Percentiles rank a stretch among this genome's conserved stretches.
Evolutionary conservation across 2,797 vertebrate species (phyloP).

Genomic region (Carduelis carduelis): DNA sequence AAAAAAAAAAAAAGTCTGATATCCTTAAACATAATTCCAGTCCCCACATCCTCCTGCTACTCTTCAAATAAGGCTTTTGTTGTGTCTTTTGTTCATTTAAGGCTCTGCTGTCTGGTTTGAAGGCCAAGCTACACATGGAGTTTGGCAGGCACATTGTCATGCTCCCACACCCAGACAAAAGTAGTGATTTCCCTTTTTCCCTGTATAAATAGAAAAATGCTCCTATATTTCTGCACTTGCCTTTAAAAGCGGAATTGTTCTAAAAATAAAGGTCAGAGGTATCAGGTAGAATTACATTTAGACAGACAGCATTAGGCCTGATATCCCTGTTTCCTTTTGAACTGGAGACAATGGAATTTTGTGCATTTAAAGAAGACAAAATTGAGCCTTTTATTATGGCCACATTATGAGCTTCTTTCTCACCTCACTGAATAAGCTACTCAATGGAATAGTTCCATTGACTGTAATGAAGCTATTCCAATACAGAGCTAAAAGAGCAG

Average conservation of each 20-base stretch:
- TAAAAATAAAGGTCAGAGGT: conserved; percentile 40
- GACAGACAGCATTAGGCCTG: neutral
- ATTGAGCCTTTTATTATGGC: conserved; percentile 39
- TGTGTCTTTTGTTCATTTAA: neutral
- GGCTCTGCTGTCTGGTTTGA: neutral
- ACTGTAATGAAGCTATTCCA: conserved; percentile 56
- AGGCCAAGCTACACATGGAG: neutral
- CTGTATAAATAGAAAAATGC: neutral
- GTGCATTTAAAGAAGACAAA: conserved; percentile 35
- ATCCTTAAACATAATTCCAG: neutral
- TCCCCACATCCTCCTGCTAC: neutral
- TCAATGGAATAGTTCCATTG: conserved; percentile 21
- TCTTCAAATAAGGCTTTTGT: conserved; percentile 8
- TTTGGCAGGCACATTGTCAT: neutral
- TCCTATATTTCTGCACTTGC: neutral
- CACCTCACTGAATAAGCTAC: conserved; percentile 19
- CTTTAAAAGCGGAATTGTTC: neutral
- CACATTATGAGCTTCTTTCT: conserved; percentile 40
- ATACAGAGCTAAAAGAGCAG: conserved; percentile 5
- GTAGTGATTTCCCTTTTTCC: neutral
- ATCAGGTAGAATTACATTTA: conserved; percentile 17
- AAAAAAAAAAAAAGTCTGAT: neutral
- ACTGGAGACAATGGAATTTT: conserved; percentile 19
- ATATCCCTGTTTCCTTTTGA: conserved; percentile 5
- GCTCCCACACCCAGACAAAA: neutral